These are phyloP conservation scores for Conus ventricosus DNA, from an alignment of 1,140 invertebrate species.

Conservation along the genomic window DNA sequence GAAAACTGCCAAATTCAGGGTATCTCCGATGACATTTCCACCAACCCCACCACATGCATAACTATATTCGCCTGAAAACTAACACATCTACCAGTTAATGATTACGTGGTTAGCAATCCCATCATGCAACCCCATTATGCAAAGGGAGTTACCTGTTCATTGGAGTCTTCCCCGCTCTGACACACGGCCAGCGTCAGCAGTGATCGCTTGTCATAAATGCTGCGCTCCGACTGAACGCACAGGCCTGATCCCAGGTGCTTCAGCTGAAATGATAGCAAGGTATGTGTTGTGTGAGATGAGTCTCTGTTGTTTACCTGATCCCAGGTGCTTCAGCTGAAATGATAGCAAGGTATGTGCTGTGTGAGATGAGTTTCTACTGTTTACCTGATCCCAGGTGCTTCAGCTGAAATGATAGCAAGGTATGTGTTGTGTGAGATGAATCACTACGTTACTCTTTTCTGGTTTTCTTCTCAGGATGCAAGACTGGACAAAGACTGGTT, in stretches of 20 bases:
- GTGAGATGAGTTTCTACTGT: constrained; percentile 38
- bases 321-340: constrained; percentile 56
- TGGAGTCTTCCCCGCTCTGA: constrained; percentile 36
- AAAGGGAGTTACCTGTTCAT: constrained; percentile 44
- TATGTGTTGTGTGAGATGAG: constrained; percentile 25
- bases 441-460: too few relatives aligned
- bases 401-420: constrained; percentile 45
- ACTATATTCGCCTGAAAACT: too few relatives aligned
- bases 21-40: too few relatives aligned
- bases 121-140: too few relatives aligned
- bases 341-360: too few relatives aligned
- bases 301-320: constrained; percentile 39
- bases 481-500: not conserved
- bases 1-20: too few relatives aligned
- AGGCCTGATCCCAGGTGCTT: constrained; percentile 52
- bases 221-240: constrained; percentile 57
- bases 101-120: too few relatives aligned
- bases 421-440: too few relatives aligned
- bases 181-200: constrained; percentile 53
- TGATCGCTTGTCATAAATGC: constrained; percentile 55
- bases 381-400: constrained; percentile 50
- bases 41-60: too few relatives aligned
- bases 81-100: too few relatives aligned
- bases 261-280: constrained; percentile 45
- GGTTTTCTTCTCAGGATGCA: too few relatives aligned